These are phyloP conservation scores for Heterodera schachtii DNA, from an alignment of 1,140 invertebrate species.

Conservation along the genomic window DNA sequence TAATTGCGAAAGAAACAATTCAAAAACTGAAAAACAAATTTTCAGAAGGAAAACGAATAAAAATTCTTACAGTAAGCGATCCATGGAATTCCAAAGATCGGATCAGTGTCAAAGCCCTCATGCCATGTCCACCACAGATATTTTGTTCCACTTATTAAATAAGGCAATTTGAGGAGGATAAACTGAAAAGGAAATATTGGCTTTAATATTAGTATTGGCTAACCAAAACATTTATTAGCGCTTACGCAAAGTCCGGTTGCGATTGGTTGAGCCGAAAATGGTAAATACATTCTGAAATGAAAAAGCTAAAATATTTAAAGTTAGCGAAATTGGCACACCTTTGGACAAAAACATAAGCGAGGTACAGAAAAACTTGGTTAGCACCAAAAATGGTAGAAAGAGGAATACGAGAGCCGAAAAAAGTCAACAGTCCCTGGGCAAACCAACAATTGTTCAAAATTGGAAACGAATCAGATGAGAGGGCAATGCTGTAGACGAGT, in stretches of 20 bases:
- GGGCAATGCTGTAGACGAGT: conserved; percentile 56
- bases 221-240: conserved; percentile 48
- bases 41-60: neutral
- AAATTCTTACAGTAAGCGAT: conserved; percentile 2
- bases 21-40: conserved; percentile 69
- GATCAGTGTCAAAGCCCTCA: conserved; percentile 73
- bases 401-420: conserved; percentile 61
- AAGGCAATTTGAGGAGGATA: conserved; percentile 70
- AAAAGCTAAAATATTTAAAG: neutral
- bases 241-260: conserved; percentile 74
- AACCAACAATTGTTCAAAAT: conserved; percentile 64
- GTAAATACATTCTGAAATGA: conserved; percentile 57
- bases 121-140: conserved; percentile 84
- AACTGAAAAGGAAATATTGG: neutral
- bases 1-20: conserved; percentile 76
- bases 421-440: conserved; percentile 61
- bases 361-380: conserved; percentile 63
- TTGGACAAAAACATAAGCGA: conserved; percentile 56
- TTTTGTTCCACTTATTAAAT: conserved; percentile 79
- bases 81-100: conserved; percentile 70
- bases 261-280: conserved; percentile 61
- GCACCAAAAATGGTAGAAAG: conserved; percentile 61
- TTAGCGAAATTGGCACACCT: conserved; percentile 48
- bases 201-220: conserved; percentile 69
- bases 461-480: conserved; percentile 53